phyloP scores from a whole-genome alignment of 2,888 invertebrate genomes.

The Hofmannophila pseudospretella region DNA sequence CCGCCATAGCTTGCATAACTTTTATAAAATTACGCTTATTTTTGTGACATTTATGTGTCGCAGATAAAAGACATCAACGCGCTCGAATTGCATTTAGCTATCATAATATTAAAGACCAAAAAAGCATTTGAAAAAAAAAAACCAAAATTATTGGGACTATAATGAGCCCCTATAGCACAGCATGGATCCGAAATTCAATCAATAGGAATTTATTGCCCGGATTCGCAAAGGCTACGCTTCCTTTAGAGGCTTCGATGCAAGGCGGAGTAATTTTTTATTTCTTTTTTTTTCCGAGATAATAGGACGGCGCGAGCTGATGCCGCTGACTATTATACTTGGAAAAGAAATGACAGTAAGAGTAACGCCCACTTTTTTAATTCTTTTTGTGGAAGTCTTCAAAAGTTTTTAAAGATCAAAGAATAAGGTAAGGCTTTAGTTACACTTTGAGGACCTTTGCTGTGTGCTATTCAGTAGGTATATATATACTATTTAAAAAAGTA shows the following conservation, averaged over 20 bases:
- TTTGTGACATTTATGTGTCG: background rate
- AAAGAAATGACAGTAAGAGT: constrained; percentile 67
- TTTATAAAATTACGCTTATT: too few relatives aligned
- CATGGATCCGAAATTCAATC: constrained; percentile 75
- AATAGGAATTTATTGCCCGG: constrained; percentile 74
- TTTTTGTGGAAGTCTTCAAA: constrained; percentile 59
- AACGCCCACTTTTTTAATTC: constrained; percentile 73
- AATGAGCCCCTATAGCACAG: constrained; percentile 75
- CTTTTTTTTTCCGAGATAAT: constrained; percentile 42
- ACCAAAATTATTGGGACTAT: constrained; percentile 55
- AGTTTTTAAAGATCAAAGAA: constrained; percentile 73
- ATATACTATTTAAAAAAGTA: too few relatives aligned
- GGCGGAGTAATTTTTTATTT: constrained; percentile 38
- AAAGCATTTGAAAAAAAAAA: constrained; percentile 25
- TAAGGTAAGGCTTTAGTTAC: constrained; percentile 47
- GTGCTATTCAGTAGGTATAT: too few relatives aligned
- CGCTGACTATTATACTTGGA: constrained; percentile 54
- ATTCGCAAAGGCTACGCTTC: constrained; percentile 71
- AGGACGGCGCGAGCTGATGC: constrained; percentile 59
- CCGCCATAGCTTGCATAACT: too few relatives aligned
- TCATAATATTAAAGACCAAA: constrained; percentile 15
- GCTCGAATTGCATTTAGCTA: constrained; percentile 3
- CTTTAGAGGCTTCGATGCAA: constrained; percentile 51
- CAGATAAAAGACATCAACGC: constrained; percentile 34
- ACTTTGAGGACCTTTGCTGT: background rate